Evolutionary conservation across 2,113 vertebrate genomes (phyloP).

Genomic region (Ardeotis arabs): DNA sequence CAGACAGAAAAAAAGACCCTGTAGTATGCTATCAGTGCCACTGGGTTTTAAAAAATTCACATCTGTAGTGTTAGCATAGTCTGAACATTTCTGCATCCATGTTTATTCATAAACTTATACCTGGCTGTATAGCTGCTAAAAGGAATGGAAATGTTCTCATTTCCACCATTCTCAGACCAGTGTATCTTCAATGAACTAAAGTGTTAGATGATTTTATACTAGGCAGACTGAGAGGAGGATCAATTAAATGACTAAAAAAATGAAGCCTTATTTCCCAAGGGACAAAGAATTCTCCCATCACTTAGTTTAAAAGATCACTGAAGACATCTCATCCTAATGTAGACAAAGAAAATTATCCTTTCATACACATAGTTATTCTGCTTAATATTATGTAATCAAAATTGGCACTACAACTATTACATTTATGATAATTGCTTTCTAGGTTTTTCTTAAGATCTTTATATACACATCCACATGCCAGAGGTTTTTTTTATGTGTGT

Average conservation of each 20-base stretch:
- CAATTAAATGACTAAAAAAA: background rate
- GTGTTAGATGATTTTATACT: background rate
- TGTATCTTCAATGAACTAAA: background rate
- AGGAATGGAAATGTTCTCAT: background rate
- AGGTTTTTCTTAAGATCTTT: background rate
- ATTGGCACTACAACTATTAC: background rate
- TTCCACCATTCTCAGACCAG: background rate
- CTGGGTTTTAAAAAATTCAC: constrained; percentile 11
- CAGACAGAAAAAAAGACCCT: background rate
- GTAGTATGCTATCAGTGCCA: background rate
- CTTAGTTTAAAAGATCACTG: background rate
- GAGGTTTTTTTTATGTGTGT: background rate
- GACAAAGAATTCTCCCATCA: background rate
- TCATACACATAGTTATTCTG: background rate
- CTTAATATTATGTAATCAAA: background rate
- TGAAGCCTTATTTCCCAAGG: background rate
- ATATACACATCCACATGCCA: background rate
- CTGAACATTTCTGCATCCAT: background rate
- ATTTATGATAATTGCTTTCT: background rate
- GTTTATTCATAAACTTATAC: constrained; percentile 3
- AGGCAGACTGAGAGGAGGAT: background rate
- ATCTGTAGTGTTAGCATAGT: background rate
- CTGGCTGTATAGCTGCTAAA: background rate
- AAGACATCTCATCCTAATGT: background rate
- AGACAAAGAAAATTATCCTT: background rate